Base-by-base conservation (phyloP, 1,140 invertebrate genomes). In the Alviniconcha marisindica region DNA sequence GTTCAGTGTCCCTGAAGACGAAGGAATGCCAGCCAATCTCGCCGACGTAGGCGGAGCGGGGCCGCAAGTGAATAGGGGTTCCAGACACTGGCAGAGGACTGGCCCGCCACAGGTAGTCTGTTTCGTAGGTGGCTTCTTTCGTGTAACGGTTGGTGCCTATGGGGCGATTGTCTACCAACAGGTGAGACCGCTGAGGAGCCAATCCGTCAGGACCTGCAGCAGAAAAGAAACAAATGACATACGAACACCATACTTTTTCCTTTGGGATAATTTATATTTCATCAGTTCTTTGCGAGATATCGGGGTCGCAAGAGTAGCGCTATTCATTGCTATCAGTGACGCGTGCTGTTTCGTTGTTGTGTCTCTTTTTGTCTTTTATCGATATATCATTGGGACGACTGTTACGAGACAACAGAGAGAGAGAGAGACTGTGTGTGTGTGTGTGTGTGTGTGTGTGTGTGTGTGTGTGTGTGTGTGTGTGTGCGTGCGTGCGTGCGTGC, bases 81-180 rank as follows among this genome's bases (percentile, higher is more conserved):
- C 82, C 80, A 14, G 76, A 74, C 5, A 15, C 15, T 5, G 15
- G 69, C 0, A 83, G 66, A 1, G 85, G 84, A n/a, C n/a, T n/a
- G n/a, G 90, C 42, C 12, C 88, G 79, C 83, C 87, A 88, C 31
- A 91, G 56, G 76, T 90, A 90, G n/a, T 84, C 81, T n/a, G 77
- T 69, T 36, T 89, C 87, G 33, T 78, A 82, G 21, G 86, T 90
- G 12, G 83, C 78, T 42, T 89, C 86, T 15, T 10, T 4, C 1
- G 88, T 89, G 82, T 84, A 80, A 1, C 56, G 84, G 2, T 88
- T 87, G 15, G 86, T 88, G 18, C 89, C 89, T 1, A 90, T 78
- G 14, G 86, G 69, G 33, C 84, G 77, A 33, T 84, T 66, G 51
- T 90, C 87, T 3, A 44, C 54, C 7, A 88, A 66, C 10, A 88